Conservation (phyloP, 2,888 invertebrate genomes). For the Drosophila atroscutellata region DNA sequence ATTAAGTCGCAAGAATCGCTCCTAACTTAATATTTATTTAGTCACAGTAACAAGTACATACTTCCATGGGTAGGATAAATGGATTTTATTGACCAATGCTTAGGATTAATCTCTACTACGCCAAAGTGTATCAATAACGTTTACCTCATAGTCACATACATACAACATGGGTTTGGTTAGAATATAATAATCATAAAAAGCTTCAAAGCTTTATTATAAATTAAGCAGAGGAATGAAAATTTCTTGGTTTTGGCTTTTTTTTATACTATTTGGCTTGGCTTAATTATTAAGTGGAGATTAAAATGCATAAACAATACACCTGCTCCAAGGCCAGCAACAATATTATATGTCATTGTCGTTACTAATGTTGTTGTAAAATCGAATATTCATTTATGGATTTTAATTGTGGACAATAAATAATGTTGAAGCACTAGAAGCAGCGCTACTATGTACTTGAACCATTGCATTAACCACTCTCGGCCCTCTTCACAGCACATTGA, state of each 20-base stretch:
- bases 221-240: not conserved
- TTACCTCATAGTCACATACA: conserved; percentile 1
- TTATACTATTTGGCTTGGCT: not conserved
- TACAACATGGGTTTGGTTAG: not conserved
- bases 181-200: not conserved
- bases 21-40: conserved; percentile 15
- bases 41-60: not conserved
- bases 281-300: not conserved
- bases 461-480: conserved; percentile 6
- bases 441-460: not conserved
- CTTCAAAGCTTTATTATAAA: not conserved
- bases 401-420: conserved; percentile 43
- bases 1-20: conserved; percentile 40
- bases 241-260: not conserved
- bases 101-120: conserved; percentile 35
- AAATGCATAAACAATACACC: conserved; percentile 1
- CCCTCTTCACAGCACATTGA: conserved; percentile 87
- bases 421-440: not conserved
- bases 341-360: conserved; percentile 48
- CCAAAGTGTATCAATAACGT: not conserved
- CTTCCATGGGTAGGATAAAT: conserved; percentile 8
- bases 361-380: conserved; percentile 20
- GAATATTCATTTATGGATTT: conserved; percentile 24
- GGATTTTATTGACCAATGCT: conserved; percentile 41
- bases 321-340: not conserved